These are phyloP conservation scores for Maccullochella peelii DNA, from an alignment of 2,113 vertebrate genomes.

Conservation along the genomic window DNA sequence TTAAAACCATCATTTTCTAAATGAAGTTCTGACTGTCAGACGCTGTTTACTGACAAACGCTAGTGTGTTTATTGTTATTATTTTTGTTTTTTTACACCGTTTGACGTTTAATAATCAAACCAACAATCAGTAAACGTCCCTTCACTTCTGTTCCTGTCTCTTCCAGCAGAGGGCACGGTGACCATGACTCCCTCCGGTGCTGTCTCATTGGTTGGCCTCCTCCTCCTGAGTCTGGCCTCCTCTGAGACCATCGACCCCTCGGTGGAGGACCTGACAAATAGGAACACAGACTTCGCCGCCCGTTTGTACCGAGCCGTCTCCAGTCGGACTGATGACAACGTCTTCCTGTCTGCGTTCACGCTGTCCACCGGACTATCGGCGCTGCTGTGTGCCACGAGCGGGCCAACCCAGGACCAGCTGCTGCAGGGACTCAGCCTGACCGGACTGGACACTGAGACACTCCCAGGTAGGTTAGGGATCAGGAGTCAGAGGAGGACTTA, in stretches of 20 bases:
- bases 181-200: background rate
- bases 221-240: conserved; percentile 35
- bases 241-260: background rate
- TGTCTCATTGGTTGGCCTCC: conserved; percentile 1
- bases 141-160: no score
- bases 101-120: no score
- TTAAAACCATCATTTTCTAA: no score
- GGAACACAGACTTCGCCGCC: conserved; percentile 85
- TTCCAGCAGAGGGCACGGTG: background rate
- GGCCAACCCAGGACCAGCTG: conserved; percentile 83
- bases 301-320: conserved; percentile 88
- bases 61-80: no score
- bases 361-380: conserved; percentile 80
- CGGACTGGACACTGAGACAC: conserved; percentile 52
- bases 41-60: no score
- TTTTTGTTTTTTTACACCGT: no score
- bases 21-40: no score
- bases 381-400: conserved; percentile 78
- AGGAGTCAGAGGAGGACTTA: background rate
- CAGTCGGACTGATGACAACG: conserved; percentile 85
- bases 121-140: no score
- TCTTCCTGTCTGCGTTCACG: conserved; percentile 85
- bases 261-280: conserved; percentile 75
- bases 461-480: conserved; percentile 53
- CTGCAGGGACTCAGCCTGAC: conserved; percentile 77